Base-by-base conservation (phyloP, 2,888 invertebrate genomes). In the Ophion obscuratus region DNA sequence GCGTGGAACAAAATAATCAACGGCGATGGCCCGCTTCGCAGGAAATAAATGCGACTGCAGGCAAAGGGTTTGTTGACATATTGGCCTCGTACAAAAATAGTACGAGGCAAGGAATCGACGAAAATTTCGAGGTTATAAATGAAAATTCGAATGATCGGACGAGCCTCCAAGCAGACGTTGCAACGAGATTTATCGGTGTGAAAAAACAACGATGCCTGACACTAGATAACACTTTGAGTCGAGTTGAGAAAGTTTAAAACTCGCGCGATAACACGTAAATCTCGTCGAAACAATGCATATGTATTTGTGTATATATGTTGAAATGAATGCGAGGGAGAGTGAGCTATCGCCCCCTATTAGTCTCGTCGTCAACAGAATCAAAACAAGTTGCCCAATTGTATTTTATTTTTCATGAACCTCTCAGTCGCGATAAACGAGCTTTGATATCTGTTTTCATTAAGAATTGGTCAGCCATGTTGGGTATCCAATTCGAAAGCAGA, bases 21-120 rank as follows among this genome's bases (percentile, higher is more conserved):
- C 67, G 24, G 64, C 47, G 24, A 91, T 92, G 89, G 89, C 88
- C 73, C 87, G 84, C 7, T 74, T 88, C 20, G 90, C 77, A 40
- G 84, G 77, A 87, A 53, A 53, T 17, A 89, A 82, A 80, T 92
- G 91, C 82, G 70, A 44, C 77, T 92, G 92, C 86, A 89, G 88
- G 75, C 81, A 83, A 78, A 83, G 24, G 81, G 86, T 86, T 81
- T 0, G 86, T 86, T 57, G 17, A 61, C 20, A 57, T 2, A 53
- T 53, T 14, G 3, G 17, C 53, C 17, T 53, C 53, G 11, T 14
- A 53, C 53, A 53, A 14, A 40, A 17, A 53, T 14, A 53, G 53
- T 14, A 1, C 3, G 14, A 14, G 53, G 53, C 11, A 53, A 53
- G 17, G 53, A 53, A 17, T 53, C 4, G 17, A 17, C 11, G 36